These are phyloP conservation scores for Mesorhabditis spiculigera DNA, from an alignment of 2,888 invertebrate species.

Conservation along the genomic window DNA sequence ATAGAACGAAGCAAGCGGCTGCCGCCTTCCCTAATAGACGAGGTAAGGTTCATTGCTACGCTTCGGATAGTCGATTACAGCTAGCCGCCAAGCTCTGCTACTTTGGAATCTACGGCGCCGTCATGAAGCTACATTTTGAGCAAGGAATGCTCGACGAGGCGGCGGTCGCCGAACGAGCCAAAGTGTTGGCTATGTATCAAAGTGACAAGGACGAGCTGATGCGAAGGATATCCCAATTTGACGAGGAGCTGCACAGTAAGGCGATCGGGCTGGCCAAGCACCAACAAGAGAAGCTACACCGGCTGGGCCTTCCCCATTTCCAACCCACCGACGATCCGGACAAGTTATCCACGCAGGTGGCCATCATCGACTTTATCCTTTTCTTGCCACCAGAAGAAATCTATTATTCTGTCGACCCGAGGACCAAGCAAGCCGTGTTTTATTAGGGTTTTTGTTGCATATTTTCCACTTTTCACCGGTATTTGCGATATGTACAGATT, in stretches of 20 bases:
- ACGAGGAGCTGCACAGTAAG: not conserved
- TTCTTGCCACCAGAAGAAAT: not conserved
- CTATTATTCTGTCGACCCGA: not conserved
- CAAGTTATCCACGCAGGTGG: not conserved
- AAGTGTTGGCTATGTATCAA: not conserved
- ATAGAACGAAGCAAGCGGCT: too few species aligned
- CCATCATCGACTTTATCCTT: slow-evolving; percentile 3
- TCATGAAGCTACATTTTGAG: not conserved
- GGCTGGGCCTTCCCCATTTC: not conserved
- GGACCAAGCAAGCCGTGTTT: not conserved
- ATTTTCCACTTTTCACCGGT: too few species aligned
- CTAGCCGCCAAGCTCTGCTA: not conserved
- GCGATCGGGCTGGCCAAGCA: not conserved
- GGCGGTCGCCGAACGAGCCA: not conserved
- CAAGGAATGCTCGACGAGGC: not conserved
- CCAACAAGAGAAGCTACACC: not conserved
- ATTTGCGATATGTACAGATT: too few species aligned
- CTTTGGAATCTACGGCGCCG: not conserved
- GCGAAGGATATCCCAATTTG: not conserved
- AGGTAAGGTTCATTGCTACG: too few species aligned
- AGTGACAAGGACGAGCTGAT: not conserved
- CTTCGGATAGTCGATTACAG: too few species aligned
- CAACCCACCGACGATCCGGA: not conserved
- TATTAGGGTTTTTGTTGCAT: not conserved
- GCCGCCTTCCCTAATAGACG: too few species aligned